Evolutionary conservation across 2,797 vertebrate species (phyloP), one percentile per base, ranked within the genome.

Genomic region (Apogon talboti): DNA sequence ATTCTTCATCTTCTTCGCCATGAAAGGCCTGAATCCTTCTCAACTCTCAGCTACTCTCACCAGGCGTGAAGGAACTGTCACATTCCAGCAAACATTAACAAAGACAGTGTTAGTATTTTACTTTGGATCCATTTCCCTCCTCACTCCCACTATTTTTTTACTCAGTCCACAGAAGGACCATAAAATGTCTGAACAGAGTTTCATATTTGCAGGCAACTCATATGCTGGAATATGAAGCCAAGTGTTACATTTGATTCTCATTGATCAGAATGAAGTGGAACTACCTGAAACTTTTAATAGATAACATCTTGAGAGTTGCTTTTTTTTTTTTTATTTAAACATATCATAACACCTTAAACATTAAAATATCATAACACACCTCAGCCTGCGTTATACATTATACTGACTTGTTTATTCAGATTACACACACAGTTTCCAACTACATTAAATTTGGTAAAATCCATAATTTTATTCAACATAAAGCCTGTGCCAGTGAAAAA

Each of bases 1-100:
- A 84, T 78, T 76, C 68, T 68, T 82, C 76, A 64, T 83, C 80
- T 76, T 56, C 75, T 83, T 52, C 56, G 11, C 68, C 54, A 78
- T 68, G 48, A 83, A 89, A 87, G 74, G 69, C 53, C 45, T 0
- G 46, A 59, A 61, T 86, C 61, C 50, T 51, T 63, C 83, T 75
- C 69, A 71, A 71, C 64, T 74, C 38, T 1, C 0, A 61, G 76
- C 75, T 74, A 74, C 63, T 76, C 76, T 75, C 74, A 70, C 64
- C 74, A 78, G 57, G 76, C 52, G 14, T 37, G 68, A 75, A 68
- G 63, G 78, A 76, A 74, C 65, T 63, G 74, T 81, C 85, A 81
- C 71, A 76, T 79, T 69, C 69, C 71, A 64, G 75, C 73, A 76
- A 70, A 82, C 66, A 44, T 72, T 71, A 66, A 81, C 74, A 81